phyloP scores from a whole-genome alignment of 1,140 invertebrate species.

The Lasaia peninsularis region DNA sequence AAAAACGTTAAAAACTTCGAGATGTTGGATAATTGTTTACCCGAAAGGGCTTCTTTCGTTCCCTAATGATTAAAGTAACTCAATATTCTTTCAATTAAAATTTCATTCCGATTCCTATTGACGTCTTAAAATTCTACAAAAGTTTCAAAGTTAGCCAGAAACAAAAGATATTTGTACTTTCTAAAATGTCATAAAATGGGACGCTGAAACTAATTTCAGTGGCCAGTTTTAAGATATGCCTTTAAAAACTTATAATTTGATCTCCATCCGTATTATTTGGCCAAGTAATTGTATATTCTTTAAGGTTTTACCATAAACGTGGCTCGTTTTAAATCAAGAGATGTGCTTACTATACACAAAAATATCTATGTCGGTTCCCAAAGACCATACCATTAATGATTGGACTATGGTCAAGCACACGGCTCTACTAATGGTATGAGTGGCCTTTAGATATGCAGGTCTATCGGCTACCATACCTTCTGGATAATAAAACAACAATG shows the following conservation, averaged over 20 bases:
- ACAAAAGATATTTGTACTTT: neutral
- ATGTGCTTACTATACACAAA: neutral
- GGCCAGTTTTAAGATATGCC: neutral
- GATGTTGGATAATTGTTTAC: no score
- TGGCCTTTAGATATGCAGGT: no score
- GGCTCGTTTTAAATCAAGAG: neutral
- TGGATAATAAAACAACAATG: no score
- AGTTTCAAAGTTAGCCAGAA: neutral
- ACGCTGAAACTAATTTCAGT: slow-evolving; percentile 5
- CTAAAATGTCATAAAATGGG: neutral
- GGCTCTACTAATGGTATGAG: no score
- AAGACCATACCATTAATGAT: no score
- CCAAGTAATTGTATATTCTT: slow-evolving; percentile 2
- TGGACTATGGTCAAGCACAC: no score
- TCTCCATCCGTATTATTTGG: neutral
- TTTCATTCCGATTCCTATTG: neutral
- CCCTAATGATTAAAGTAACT: neutral
- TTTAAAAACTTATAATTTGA: slow-evolving; percentile 4
- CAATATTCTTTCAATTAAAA: neutral
- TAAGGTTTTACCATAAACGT: neutral
- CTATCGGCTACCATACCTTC: no score
- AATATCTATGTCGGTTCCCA: neutral
- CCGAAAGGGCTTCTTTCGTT: no score
- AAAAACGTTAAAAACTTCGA: no score
- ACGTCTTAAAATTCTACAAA: neutral